phyloP scores from a whole-genome alignment of 2,797 vertebrate genomes.

The Lycodopsis pacificus region DNA sequence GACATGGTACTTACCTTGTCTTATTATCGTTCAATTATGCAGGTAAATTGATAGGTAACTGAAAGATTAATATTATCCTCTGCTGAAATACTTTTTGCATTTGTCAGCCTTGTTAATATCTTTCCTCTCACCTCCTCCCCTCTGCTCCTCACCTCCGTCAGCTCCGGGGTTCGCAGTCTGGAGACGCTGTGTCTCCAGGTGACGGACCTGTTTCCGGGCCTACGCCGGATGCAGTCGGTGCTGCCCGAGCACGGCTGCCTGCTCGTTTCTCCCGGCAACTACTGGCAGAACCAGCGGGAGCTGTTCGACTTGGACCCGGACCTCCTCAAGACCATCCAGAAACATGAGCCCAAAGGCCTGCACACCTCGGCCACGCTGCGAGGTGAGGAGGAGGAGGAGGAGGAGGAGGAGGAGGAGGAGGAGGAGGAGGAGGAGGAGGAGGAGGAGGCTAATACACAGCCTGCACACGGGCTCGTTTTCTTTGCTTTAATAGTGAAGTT shows the following conservation, averaged over 20 bases:
- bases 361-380: constrained; percentile 95
- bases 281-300: constrained; percentile 97
- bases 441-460: too few species aligned
- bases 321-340: constrained; percentile 94
- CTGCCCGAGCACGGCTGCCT: constrained; percentile 96
- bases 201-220: constrained; percentile 92
- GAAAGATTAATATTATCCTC: not conserved
- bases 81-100: not conserved
- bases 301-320: constrained; percentile 92
- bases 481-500: not conserved
- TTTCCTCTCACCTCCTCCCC: not conserved
- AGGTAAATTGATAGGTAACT: not conserved
- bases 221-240: constrained; percentile 89
- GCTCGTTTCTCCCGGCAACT: constrained; percentile 95
- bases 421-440: too few species aligned
- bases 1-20: too few species aligned
- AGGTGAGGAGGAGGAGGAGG: constrained; percentile 79
- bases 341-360: constrained; percentile 96
- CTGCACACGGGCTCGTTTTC: not conserved
- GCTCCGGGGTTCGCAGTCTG: constrained; percentile 87
- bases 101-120: not conserved
- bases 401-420: too few species aligned
- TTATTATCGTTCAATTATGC: not conserved
- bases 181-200: constrained; percentile 95
- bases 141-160: constrained; percentile 8